Percentiles rank a stretch among this genome's conserved stretches.
Conservation (phyloP, 1,140 invertebrate genomes). For the Pogonomyrmex californicus region DNA sequence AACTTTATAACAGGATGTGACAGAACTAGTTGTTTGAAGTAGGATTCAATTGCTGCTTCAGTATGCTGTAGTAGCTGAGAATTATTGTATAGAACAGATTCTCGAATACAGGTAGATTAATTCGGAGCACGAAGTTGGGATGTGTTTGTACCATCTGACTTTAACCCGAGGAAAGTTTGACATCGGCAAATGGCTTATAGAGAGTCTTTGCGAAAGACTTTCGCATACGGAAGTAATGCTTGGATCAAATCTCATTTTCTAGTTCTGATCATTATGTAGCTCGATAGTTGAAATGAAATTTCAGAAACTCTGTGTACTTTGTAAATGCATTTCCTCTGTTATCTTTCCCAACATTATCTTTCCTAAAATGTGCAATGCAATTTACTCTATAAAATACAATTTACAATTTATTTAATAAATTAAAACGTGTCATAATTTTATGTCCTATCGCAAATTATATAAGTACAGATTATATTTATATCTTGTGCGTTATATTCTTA, state of each 20-base stretch:
- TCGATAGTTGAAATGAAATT: constrained; percentile 13
- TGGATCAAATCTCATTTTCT: constrained; percentile 17
- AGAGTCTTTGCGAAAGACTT: constrained; percentile 1
- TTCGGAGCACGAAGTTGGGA: constrained; percentile 25
- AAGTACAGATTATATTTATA: no score
- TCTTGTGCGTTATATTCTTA: not conserved
- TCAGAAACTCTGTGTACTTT: not conserved
- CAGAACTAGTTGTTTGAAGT: not conserved
- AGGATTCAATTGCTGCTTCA: constrained; percentile 2
- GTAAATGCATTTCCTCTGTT: no score
- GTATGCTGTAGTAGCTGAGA: not conserved
- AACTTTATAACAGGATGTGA: not conserved
- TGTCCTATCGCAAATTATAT: not conserved
- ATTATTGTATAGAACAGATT: constrained; percentile 33
- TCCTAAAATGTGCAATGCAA: not conserved
- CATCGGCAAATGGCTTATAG: constrained; percentile 12
- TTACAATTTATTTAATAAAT: not conserved
- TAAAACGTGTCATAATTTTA: not conserved
- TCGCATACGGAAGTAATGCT: constrained; percentile 15
- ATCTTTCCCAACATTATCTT: not conserved
- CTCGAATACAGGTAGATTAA: constrained; percentile 30
- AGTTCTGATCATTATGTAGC: not conserved
- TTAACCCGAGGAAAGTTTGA: constrained; percentile 39
- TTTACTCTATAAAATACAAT: not conserved
- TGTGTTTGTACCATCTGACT: constrained; percentile 14